These are phyloP conservation scores for Notocelia uddmanniana DNA, from an alignment of 2,888 invertebrate species.

Conservation along the genomic window DNA sequence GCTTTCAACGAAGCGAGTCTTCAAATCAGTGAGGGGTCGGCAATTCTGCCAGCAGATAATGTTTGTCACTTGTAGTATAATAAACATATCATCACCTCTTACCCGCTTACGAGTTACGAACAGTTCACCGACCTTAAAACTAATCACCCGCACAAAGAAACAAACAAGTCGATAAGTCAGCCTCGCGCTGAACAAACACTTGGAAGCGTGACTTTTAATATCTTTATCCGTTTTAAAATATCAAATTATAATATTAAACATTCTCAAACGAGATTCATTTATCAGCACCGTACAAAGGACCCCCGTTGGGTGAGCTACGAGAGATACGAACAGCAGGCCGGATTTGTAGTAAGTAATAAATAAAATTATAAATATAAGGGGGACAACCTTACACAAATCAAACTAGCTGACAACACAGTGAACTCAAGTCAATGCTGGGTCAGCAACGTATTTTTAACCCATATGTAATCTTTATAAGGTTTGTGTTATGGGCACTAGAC, in stretches of 20 bases:
- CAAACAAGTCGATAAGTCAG: slow-evolving; percentile 72
- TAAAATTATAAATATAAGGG: too few relatives aligned
- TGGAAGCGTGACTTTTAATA: slow-evolving; percentile 82
- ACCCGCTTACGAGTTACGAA: background rate
- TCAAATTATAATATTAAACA: slow-evolving; percentile 85
- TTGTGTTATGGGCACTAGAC: too few relatives aligned
- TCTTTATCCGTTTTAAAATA: slow-evolving; percentile 84
- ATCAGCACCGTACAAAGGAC: slow-evolving; percentile 75
- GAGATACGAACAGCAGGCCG: background rate
- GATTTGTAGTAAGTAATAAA: too few relatives aligned
- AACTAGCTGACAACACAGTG: too few relatives aligned
- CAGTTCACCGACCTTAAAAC: slow-evolving; percentile 52
- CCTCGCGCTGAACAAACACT: slow-evolving; percentile 83
- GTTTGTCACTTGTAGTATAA: background rate
- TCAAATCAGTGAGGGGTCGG: too few relatives aligned
- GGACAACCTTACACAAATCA: too few relatives aligned
- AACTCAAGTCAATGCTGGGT: too few relatives aligned
- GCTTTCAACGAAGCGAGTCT: too few relatives aligned
- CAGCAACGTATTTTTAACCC: too few relatives aligned
- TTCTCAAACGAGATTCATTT: slow-evolving; percentile 77
- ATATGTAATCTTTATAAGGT: too few relatives aligned
- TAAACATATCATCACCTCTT: background rate
- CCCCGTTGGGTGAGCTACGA: slow-evolving; percentile 64
- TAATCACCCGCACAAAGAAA: slow-evolving; percentile 57
- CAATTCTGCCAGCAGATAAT: too few relatives aligned